These are phyloP conservation scores for Bicyclus anynana DNA, from an alignment of 1,140 invertebrate genomes.

Conservation along the genomic window DNA sequence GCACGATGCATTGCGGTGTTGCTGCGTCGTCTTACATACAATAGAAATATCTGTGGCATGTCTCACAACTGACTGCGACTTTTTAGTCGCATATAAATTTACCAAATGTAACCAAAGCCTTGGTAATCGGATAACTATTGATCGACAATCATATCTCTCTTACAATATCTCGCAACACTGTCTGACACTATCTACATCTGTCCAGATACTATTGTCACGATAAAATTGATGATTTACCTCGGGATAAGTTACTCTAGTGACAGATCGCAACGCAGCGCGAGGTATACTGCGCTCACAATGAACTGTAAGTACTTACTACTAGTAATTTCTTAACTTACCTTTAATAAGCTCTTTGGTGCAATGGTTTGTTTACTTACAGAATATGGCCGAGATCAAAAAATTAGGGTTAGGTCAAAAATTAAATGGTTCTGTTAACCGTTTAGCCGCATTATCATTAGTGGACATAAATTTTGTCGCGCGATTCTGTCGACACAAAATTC, in stretches of 20 bases:
- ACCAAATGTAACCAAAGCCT: background rate
- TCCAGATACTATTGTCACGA: conserved; percentile 50
- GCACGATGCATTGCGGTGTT: too few relatives aligned
- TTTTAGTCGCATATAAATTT: conserved; percentile 14
- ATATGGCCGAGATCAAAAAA: too few relatives aligned
- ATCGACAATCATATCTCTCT: conserved; percentile 46
- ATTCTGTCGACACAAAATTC: too few relatives aligned
- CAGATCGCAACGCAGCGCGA: conserved; percentile 43
- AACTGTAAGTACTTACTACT: conserved; percentile 50
- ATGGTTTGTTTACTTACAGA: too few relatives aligned
- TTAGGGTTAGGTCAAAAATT: too few relatives aligned
- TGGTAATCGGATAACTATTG: conserved; percentile 26
- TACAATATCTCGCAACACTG: conserved; percentile 38
- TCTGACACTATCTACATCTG: conserved; percentile 42
- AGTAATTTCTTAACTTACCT: background rate
- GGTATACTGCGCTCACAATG: conserved; percentile 51
- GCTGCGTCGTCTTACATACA: too few relatives aligned
- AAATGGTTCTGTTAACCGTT: too few relatives aligned
- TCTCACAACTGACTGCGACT: background rate
- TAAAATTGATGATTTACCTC: conserved; percentile 54
- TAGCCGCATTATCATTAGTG: too few relatives aligned
- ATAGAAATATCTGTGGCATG: too few relatives aligned
- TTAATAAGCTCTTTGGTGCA: background rate
- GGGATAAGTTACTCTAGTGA: conserved; percentile 43
- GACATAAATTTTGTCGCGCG: too few relatives aligned